These are phyloP conservation scores for Eutolmus rufibarbis DNA, from an alignment of 2,888 invertebrate genomes.

Conservation along the genomic window DNA sequence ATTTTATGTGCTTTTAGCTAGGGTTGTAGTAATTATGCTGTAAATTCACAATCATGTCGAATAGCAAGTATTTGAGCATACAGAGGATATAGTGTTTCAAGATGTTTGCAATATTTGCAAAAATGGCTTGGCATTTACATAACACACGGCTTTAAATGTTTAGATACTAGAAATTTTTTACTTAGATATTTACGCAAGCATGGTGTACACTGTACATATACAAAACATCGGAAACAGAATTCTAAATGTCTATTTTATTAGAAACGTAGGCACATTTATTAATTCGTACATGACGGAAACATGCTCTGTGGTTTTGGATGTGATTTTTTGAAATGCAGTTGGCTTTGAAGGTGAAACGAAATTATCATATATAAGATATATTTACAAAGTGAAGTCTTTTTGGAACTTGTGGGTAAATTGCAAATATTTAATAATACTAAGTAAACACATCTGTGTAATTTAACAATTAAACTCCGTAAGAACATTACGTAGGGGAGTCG, in stretches of 20 bases:
- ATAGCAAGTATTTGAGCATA: background rate
- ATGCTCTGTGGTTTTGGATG: conserved; percentile 18
- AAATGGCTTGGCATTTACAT: background rate
- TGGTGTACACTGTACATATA: conserved; percentile 10
- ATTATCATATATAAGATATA: conserved; percentile 1
- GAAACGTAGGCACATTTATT: background rate
- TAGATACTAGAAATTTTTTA: conserved; percentile 6
- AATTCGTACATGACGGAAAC: background rate
- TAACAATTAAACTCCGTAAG: background rate
- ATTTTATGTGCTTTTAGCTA: background rate
- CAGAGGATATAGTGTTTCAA: background rate
- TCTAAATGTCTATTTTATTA: conserved; percentile 24
- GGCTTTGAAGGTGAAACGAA: background rate
- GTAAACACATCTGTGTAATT: background rate
- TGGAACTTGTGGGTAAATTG: background rate
- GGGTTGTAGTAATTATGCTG: background rate
- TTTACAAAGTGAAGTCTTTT: background rate
- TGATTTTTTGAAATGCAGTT: conserved; percentile 5
- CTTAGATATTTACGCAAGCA: background rate
- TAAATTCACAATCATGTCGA: background rate
- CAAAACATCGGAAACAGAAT: background rate
- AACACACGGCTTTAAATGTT: conserved; percentile 22
- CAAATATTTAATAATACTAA: background rate
- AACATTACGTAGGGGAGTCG: background rate
- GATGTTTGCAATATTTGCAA: conserved; percentile 15